Base-by-base conservation (phyloP, 2,888 invertebrate genomes). In the Peribatodes rhomboidaria region DNA sequence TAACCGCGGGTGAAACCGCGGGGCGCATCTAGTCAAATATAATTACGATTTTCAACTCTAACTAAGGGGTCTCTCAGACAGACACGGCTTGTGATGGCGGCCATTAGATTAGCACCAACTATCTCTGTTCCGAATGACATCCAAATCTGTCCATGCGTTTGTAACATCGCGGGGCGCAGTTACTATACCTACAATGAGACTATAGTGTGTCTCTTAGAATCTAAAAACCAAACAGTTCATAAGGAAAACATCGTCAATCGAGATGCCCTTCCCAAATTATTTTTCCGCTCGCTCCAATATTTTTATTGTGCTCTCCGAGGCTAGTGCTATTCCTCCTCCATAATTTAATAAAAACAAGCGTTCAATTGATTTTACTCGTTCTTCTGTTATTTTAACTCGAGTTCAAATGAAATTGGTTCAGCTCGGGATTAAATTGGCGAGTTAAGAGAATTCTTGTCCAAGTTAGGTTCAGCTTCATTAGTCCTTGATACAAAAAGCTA, bases 321-420 rank as follows among this genome's bases (percentile, higher is more conserved):
- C 33, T 35, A 27, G 47, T 47, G 39, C 20, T 50, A 37, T 37
- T 53, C 22, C 35, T 53, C 20, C 20, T 37, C 20, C 52, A 53
- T 53, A 53, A 53, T 53, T 53, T 22, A 53, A 53, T 20, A 35
- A 52, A 39, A 53, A 39, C 39, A 53, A 42, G 41, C 31, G 35
- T 41, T 54, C 54, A 31, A 42, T 54, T 54, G 42, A 54, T 41
- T 54, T 42, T 1, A 11, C 37, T 37, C 37, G 37, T 22, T 11
- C 31, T 22, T 14, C n/a, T 53, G 52, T 50, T 50, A n/a, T 49
- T 31, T 33, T 49, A 49, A 49, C 47, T 50, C 13, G 10, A 31
- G 47, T 47, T 44, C 10, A 1, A 31, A 9, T 31, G 16, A 7
- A 50, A 33, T 50, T 50, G 50, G 50, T 18, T 50, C 18, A 33